These are phyloP conservation scores for Bovichtus variegatus DNA, from an alignment of 2,797 vertebrate species.

Conservation along the genomic window DNA sequence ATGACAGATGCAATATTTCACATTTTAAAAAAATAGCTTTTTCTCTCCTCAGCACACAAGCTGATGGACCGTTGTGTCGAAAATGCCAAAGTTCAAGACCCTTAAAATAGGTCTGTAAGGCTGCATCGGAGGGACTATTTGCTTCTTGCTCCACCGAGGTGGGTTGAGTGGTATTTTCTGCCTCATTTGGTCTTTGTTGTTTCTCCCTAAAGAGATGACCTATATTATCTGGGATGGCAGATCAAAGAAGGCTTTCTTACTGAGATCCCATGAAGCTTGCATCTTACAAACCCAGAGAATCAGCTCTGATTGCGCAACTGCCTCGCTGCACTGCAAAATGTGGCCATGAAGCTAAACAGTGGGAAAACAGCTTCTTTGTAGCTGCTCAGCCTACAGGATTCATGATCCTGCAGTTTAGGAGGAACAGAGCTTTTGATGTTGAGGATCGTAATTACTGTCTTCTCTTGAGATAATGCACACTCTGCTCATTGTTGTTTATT, in stretches of 20 bases:
- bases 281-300: constrained; percentile 63
- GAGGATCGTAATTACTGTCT: constrained; percentile 43
- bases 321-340: constrained; percentile 59
- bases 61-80: constrained; percentile 32
- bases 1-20: constrained; percentile 82
- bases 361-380: constrained; percentile 55
- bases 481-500: constrained; percentile 34
- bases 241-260: constrained; percentile 79
- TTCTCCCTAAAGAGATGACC: constrained; percentile 84
- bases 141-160: constrained; percentile 66
- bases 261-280: constrained; percentile 71
- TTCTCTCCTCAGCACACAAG: constrained; percentile 30
- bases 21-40: constrained; percentile 45
- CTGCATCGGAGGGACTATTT: constrained; percentile 50
- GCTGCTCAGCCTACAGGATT: constrained; percentile 61
- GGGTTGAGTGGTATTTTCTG: constrained; percentile 71
- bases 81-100: constrained; percentile 67
- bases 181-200: constrained; percentile 80
- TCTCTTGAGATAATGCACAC: constrained; percentile 47
- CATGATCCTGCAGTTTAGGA: constrained; percentile 65
- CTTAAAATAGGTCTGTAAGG: constrained; percentile 33
- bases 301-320: constrained; percentile 62
- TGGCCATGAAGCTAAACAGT: constrained; percentile 56
- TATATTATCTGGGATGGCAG: constrained; percentile 81
- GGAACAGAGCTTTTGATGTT: constrained; percentile 55